These are phyloP conservation scores for Sericinus montela DNA, from an alignment of 2,888 invertebrate species.

Conservation along the genomic window DNA sequence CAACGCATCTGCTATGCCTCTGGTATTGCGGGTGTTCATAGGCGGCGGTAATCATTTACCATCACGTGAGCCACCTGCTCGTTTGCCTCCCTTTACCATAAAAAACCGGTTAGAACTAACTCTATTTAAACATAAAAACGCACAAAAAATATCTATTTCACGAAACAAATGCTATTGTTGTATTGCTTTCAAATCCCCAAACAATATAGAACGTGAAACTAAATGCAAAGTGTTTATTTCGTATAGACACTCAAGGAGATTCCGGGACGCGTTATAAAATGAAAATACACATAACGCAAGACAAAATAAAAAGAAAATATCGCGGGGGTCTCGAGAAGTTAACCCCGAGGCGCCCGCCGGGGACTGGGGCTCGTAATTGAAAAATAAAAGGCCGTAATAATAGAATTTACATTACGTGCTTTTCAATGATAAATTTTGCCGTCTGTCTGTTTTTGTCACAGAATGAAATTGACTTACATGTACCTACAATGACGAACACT, in stretches of 20 bases:
- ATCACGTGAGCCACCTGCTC: no score
- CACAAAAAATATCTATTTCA: no score
- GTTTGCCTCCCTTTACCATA: no score
- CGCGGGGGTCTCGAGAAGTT: constrained; percentile 49
- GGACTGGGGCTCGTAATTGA: constrained; percentile 70
- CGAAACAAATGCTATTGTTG: not conserved
- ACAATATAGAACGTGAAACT: not conserved
- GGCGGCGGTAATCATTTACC: no score
- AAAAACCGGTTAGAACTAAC: no score
- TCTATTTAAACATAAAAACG: no score
- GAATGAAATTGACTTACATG: constrained; percentile 53
- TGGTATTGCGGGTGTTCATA: no score
- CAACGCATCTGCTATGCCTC: no score
- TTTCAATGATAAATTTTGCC: constrained; percentile 71
- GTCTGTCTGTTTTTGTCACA: constrained; percentile 71
- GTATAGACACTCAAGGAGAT: constrained; percentile 16
- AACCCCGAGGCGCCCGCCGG: constrained; percentile 63
- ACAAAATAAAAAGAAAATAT: constrained; percentile 35
- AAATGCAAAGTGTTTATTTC: constrained; percentile 14
- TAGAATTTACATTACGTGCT: constrained; percentile 77
- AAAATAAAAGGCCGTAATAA: constrained; percentile 79
- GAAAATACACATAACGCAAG: constrained; percentile 26
- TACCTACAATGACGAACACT: constrained; percentile 22
- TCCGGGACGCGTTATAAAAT: constrained; percentile 29
- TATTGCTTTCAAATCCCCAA: constrained; percentile 7